phyloP scores from a whole-genome alignment of 2,113 vertebrate genomes.

The Mola mola region DNA sequence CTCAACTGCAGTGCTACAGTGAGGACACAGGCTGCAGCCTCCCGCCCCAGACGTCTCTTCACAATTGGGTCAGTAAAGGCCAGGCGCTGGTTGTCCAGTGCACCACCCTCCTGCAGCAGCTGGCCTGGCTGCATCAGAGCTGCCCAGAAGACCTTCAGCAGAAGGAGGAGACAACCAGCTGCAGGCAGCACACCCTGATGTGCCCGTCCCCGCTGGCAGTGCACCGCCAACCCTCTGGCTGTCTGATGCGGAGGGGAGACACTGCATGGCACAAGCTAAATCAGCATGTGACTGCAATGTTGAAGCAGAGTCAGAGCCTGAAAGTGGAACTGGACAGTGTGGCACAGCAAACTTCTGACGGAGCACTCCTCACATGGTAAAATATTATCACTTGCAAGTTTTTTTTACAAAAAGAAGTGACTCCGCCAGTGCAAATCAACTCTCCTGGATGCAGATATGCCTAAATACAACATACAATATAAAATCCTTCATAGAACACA shows the following conservation, averaged over 20 bases:
- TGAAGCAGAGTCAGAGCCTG: constrained; percentile 70
- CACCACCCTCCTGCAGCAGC: constrained; percentile 85
- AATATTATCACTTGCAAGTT: background rate
- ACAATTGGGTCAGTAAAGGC: constrained; percentile 82
- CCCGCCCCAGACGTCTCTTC: constrained; percentile 87
- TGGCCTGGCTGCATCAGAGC: constrained; percentile 89
- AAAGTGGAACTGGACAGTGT: constrained; percentile 84
- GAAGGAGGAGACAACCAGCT: constrained; percentile 45
- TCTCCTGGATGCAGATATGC: too few relatives aligned
- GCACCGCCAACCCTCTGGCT: constrained; percentile 84
- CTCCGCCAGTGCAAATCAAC: too few relatives aligned
- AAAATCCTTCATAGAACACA: too few relatives aligned
- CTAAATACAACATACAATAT: too few relatives aligned
- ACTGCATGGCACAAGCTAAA: constrained; percentile 82
- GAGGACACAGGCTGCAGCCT: constrained; percentile 76
- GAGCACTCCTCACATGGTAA: constrained; percentile 89
- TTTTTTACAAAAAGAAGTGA: background rate
- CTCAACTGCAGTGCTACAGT: constrained; percentile 49
- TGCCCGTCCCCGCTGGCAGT: constrained; percentile 84
- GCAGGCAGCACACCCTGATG: constrained; percentile 72
- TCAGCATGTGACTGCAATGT: constrained; percentile 67
- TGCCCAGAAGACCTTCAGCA: constrained; percentile 83
- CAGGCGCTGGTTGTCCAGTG: constrained; percentile 85
- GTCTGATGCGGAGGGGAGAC: constrained; percentile 85
- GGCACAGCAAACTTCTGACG: constrained; percentile 75